Evolutionary conservation across 2,113 vertebrate genomes (phyloP).

Genomic region (Notothenia rossii): DNA sequence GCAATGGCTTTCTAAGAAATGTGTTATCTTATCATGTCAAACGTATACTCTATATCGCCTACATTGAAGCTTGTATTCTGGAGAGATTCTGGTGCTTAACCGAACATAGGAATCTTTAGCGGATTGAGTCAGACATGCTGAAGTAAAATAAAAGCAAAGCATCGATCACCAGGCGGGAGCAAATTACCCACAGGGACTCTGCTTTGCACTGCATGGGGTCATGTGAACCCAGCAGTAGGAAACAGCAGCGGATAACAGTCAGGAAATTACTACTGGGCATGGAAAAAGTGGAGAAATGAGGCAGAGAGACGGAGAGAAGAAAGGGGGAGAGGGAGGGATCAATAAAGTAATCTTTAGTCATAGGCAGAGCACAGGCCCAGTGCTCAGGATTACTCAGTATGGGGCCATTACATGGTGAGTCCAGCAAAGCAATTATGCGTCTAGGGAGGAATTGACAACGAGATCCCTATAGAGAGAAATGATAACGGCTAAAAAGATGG

Average conservation of each 20-base stretch:
- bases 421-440: slow-evolving; percentile 78
- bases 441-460: slow-evolving; percentile 68
- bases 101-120: slow-evolving; percentile 9
- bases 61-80: not conserved
- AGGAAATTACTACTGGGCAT: slow-evolving; percentile 54
- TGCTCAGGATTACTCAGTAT: slow-evolving; percentile 71
- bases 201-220: slow-evolving; percentile 46
- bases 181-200: slow-evolving; percentile 45
- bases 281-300: slow-evolving; percentile 53
- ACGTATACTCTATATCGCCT: not conserved
- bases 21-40: slow-evolving; percentile 12
- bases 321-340: slow-evolving; percentile 50
- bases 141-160: slow-evolving; percentile 17
- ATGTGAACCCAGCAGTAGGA: slow-evolving; percentile 45
- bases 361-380: slow-evolving; percentile 47
- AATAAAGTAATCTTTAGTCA: slow-evolving; percentile 80
- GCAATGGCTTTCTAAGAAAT: slow-evolving; percentile 9
- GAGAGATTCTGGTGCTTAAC: slow-evolving; percentile 8
- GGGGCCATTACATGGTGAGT: slow-evolving; percentile 71
- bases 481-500: slow-evolving; percentile 57
- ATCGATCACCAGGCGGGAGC: slow-evolving; percentile 20
- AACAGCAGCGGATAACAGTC: slow-evolving; percentile 36
- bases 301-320: slow-evolving; percentile 5
- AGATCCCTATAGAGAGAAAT: slow-evolving; percentile 60
- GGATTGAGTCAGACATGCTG: not conserved